A percentile compares a stretch with the other conserved stretches of the same genome.
These are phyloP conservation scores for Dendronephthya gigantea DNA, from an alignment of 64 coral and sea anemone genomes.

Conservation along the genomic window DNA sequence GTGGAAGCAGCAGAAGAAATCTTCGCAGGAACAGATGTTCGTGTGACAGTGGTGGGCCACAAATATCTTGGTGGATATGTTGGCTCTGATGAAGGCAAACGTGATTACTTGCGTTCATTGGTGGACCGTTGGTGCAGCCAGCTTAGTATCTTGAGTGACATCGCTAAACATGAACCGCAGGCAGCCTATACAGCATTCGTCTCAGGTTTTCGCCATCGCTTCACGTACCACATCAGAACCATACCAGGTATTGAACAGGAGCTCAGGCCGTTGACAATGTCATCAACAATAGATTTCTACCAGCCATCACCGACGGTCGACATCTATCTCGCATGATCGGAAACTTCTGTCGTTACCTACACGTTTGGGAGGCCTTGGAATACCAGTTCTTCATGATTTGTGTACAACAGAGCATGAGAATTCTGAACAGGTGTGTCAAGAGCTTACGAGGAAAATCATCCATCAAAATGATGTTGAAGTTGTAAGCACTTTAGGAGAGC, in stretches of 20 bases:
- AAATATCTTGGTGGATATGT: neutral
- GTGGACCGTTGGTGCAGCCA: neutral
- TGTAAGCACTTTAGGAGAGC: no score
- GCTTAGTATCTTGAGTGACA: neutral
- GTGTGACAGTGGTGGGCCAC: neutral
- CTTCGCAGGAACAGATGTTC: neutral
- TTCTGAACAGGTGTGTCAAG: neutral
- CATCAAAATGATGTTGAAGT: neutral
- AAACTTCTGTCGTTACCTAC: neutral
- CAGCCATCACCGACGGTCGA: neutral
- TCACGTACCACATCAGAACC: no score
- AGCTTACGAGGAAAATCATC: neutral
- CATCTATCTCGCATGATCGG: neutral
- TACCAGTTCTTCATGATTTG: neutral
- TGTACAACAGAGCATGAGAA: neutral
- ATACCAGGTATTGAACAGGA: neutral
- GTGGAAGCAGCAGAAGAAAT: neutral
- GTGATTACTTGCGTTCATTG: neutral
- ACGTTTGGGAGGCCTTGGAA: neutral
- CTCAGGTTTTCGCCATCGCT: no score
- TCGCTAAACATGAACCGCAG: neutral
- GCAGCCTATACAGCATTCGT: neutral
- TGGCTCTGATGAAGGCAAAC: neutral
- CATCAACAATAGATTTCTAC: neutral
- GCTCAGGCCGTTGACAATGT: neutral